These are phyloP conservation scores for Galeruca laticollis DNA, from an alignment of 2,888 invertebrate genomes.

Conservation along the genomic window DNA sequence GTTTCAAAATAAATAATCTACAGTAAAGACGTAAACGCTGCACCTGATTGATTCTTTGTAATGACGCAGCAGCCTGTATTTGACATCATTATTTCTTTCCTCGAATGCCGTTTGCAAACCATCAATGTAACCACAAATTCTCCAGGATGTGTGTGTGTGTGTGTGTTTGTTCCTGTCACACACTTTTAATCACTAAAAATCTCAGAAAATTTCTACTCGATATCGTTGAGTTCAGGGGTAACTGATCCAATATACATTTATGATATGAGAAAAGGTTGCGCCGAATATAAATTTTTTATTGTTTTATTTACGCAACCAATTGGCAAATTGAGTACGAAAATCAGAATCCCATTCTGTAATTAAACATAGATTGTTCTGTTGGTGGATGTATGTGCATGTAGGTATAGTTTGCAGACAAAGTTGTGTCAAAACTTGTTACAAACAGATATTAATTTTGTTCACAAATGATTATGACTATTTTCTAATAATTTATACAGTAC, in stretches of 20 bases:
- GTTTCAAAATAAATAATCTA: no score
- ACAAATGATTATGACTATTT: no score
- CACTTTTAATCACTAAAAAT: slow-evolving; percentile 23
- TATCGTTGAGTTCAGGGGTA: neutral
- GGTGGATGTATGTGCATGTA: no score
- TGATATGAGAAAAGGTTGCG: neutral
- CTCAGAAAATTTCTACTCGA: slow-evolving; percentile 5
- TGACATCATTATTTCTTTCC: neutral
- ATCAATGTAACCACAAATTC: slow-evolving; percentile 2
- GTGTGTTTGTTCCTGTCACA: slow-evolving; percentile 22
- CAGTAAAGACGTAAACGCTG: neutral
- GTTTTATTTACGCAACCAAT: no score
- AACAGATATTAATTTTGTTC: no score
- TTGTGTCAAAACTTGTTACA: no score
- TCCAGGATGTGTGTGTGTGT: neutral
- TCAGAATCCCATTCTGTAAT: no score
- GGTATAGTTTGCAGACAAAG: no score
- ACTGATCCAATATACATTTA: neutral
- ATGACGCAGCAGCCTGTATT: neutral
- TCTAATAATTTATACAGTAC: no score
- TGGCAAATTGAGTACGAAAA: no score
- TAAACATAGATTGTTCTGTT: no score
- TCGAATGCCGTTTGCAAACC: neutral
- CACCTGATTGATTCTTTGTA: slow-evolving; percentile 12
- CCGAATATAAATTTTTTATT: neutral